These are phyloP conservation scores for Alentia gelatinosa DNA, from an alignment of 2,888 invertebrate genomes.

Conservation along the genomic window DNA sequence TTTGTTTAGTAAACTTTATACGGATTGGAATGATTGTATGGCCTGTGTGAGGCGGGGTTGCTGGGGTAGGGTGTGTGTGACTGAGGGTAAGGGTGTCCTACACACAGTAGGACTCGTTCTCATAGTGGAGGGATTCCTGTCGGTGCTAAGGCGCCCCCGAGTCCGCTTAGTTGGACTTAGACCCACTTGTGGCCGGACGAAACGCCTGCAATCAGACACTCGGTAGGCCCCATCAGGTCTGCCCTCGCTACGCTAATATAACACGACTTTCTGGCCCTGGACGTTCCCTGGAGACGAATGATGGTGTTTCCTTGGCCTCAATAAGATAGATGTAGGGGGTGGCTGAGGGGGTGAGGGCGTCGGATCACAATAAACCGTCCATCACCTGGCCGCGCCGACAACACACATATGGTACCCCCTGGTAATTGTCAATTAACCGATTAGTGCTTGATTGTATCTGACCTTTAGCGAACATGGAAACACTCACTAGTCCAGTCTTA, in stretches of 20 bases:
- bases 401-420: no score
- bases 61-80: background rate
- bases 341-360: background rate
- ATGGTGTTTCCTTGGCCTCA: background rate
- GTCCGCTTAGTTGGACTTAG: background rate
- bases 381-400: no score
- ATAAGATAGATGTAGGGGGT: background rate
- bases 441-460: no score
- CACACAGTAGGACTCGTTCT: background rate
- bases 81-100: background rate
- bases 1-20: constrained; percentile 11
- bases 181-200: background rate
- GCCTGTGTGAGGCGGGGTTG: background rate
- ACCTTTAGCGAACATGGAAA: no score
- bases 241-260: background rate
- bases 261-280: background rate
- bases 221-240: background rate
- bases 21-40: background rate
- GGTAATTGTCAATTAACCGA: no score
- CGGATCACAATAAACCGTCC: background rate
- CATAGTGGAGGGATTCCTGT: background rate
- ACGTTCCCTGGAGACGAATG: background rate
- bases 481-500: no score
- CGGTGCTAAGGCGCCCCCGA: background rate
- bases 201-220: background rate